A percentile compares a stretch with the other conserved stretches of the same genome.
These are phyloP conservation scores for Lanius collurio DNA, from an alignment of 2,113 vertebrate genomes.

Conservation along the genomic window DNA sequence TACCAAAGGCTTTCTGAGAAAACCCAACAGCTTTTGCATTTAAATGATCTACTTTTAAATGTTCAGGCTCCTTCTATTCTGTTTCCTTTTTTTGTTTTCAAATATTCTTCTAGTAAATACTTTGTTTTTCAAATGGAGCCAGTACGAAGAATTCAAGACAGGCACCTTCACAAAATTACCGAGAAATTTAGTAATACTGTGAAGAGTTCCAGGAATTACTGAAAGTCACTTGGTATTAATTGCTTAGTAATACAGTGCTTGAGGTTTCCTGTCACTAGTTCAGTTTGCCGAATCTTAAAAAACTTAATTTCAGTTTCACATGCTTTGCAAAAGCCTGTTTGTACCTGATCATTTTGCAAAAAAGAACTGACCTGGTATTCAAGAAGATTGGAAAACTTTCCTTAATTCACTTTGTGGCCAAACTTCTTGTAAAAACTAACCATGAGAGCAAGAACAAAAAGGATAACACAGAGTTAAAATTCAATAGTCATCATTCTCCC, in stretches of 20 bases:
- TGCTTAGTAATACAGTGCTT: constrained; percentile 33
- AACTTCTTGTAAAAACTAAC: background rate
- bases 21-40: background rate
- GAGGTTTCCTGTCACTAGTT: constrained; percentile 47
- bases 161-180: background rate
- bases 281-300: background rate
- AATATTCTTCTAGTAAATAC: background rate
- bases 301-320: background rate
- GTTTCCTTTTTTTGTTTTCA: background rate
- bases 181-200: background rate
- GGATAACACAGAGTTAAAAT: background rate
- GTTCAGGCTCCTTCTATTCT: background rate
- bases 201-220: constrained; percentile 50
- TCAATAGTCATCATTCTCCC: background rate
- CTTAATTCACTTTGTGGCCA: background rate
- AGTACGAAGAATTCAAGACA: constrained; percentile 1
- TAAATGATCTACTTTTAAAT: background rate
- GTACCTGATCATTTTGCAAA: background rate
- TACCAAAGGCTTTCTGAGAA: background rate
- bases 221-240: constrained; percentile 37
- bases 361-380: background rate
- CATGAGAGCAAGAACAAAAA: background rate
- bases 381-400: background rate
- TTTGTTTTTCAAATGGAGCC: background rate
- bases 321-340: background rate